Conservation (phyloP, 2,797 vertebrate species). For the Chiroxiphia lanceolata region DNA sequence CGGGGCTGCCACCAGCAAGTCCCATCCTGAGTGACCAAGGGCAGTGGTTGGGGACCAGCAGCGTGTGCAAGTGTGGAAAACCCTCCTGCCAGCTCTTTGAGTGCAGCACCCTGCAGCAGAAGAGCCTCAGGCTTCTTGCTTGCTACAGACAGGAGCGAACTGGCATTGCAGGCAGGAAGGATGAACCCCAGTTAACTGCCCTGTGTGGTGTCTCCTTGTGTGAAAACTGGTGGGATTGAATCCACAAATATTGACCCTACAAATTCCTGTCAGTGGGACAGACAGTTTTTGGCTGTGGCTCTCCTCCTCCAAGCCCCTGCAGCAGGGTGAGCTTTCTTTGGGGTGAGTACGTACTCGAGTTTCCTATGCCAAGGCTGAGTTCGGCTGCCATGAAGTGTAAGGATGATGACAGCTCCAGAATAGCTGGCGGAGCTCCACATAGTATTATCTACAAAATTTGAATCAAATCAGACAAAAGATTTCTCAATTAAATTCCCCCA, state of each 20-base stretch:
- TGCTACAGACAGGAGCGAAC: not conserved
- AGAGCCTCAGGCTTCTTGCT: not conserved
- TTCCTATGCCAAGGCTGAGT: not conserved
- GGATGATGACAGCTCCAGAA: not conserved
- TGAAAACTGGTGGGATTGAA: not conserved
- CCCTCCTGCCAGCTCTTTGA: not conserved
- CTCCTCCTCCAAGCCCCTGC: not conserved
- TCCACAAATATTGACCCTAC: not conserved
- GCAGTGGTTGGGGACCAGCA: not conserved
- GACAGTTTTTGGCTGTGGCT: not conserved
- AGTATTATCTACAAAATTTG: not conserved
- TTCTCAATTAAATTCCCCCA: not conserved
- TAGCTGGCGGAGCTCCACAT: not conserved
- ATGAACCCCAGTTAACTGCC: not conserved
- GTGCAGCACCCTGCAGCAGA: not conserved
- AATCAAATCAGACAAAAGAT: not conserved
- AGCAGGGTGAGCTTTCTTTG: not conserved
- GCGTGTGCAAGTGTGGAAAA: rapidly evolving
- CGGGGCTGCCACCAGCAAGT: not conserved
- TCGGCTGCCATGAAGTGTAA: not conserved
- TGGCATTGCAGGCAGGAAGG: not conserved
- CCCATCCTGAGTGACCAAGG: not conserved
- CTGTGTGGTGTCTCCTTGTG: not conserved
- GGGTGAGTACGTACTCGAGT: not conserved
- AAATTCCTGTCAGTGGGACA: not conserved